These are phyloP conservation scores for Otus scops DNA, from an alignment of 2,797 vertebrate genomes.

Conservation along the genomic window DNA sequence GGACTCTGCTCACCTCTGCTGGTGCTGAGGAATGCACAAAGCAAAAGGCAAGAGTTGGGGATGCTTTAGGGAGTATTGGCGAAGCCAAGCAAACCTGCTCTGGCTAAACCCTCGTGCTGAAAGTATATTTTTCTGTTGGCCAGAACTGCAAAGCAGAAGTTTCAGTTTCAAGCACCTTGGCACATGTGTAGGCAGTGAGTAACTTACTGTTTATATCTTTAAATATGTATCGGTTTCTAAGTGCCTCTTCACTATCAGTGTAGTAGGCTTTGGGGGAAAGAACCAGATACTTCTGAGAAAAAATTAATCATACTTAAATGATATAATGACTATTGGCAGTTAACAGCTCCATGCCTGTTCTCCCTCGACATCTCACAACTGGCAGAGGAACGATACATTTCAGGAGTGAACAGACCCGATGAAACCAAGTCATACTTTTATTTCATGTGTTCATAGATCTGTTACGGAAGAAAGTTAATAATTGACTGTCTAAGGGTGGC, in stretches of 20 bases:
- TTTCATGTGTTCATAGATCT: background rate
- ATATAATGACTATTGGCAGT: background rate
- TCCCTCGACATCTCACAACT: background rate
- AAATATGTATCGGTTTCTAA: background rate
- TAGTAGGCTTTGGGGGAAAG: background rate
- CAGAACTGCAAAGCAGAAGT: background rate
- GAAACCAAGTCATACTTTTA: background rate
- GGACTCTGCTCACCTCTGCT: background rate
- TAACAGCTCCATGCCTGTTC: background rate
- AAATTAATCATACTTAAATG: background rate
- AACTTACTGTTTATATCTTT: background rate
- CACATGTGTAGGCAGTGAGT: background rate
- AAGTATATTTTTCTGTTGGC: background rate
- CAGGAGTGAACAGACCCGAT: background rate
- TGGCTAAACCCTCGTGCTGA: background rate
- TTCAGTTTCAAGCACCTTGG: background rate
- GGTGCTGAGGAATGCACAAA: accelerated
- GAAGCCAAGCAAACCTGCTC: background rate
- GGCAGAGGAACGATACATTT: background rate
- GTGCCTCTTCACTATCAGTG: background rate
- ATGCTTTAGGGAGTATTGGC: background rate
- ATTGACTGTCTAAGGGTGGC: background rate
- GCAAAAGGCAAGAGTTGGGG: background rate
- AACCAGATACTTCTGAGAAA: background rate
- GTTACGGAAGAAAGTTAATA: background rate